Evolutionary conservation across 2,888 invertebrate species (phyloP), one percentile per base, ranked within the genome.

Genomic region (Fragum sueziense): DNA sequence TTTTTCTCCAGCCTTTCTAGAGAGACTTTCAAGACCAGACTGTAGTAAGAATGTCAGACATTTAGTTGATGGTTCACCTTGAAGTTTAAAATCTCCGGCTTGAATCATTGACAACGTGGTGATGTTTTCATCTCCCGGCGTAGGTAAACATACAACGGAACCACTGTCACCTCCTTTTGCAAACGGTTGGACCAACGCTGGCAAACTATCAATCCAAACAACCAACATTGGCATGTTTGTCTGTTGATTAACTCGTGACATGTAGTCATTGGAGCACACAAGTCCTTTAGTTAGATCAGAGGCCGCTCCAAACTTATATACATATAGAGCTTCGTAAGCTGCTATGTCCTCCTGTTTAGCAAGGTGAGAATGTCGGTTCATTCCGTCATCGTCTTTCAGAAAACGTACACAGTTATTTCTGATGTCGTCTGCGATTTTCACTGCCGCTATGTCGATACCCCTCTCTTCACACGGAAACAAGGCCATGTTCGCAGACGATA

Each of bases 381-480:
- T 34, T 0, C 72, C 75, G 25, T 61, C 51, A 2, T 79, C 79
- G 69, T 75, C 79, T 61, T 75, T 75, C 33, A 72, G n/a, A n/a
- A 20, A 51, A 17, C 54, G 22, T 17, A 69, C 68, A 72, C 75
- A 79, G 20, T 62, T 14, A 6, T 17, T 14, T 14, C 25, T 33
- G 1, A 72, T 61, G 6, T 61, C 37, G 17, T 61, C 37, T 11
- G 33, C 27, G 3, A 79, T 52, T 34, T 17, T 59, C 11, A 79
- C 72, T 7, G 79, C 79, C 9, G 79, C 79, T 22, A 79, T 69
- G 62, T 79, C 79, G 33, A 79, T 37, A 2, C 37, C 14, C 11
- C 33, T n/a, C n/a, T 11, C 34, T 22, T 51, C 51, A 1, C 75
- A 72, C 4, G 62, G 47, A 22, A 14, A 11, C 6, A 75, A 9